Evolutionary conservation across 2,113 vertebrate genomes (phyloP).

Genomic region (Plestiodon gilberti): DNA sequence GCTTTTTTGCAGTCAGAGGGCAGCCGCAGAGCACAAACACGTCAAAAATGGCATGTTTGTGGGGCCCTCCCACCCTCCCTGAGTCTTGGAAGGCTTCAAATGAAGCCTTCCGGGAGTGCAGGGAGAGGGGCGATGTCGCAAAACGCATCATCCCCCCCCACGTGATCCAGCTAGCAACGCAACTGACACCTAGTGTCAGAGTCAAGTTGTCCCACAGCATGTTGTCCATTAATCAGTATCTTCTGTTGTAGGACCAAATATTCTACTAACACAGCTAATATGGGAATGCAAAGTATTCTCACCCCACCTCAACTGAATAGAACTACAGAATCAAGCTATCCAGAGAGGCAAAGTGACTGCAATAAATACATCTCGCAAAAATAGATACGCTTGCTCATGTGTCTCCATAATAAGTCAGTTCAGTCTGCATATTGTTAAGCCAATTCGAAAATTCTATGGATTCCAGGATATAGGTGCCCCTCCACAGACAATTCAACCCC

Average conservation of each 20-base stretch:
- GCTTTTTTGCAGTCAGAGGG: too few relatives aligned
- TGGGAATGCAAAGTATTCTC: neutral
- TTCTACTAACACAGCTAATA: neutral
- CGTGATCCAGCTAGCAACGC: too few relatives aligned
- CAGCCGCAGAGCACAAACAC: too few relatives aligned
- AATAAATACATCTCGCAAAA: neutral
- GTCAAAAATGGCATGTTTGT: too few relatives aligned
- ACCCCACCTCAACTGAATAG: neutral
- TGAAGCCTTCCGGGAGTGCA: too few relatives aligned
- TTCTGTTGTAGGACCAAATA: neutral
- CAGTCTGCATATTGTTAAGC: neutral
- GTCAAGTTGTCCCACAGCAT: neutral
- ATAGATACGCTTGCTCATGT: neutral
- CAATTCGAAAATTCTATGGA: neutral
- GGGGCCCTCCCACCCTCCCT: too few relatives aligned
- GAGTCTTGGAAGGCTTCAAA: too few relatives aligned
- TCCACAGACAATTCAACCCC: neutral
- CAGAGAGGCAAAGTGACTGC: too few relatives aligned
- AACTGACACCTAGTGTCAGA: neutral
- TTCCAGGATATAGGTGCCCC: neutral
- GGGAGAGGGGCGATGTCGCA: too few relatives aligned
- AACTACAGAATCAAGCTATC: neutral
- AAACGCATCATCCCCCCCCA: too few relatives aligned
- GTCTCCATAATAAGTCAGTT: neutral
- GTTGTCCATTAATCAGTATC: neutral